Evolutionary conservation across 2,888 invertebrate genomes (phyloP), one percentile per base, ranked within the genome.

Genomic region (Julus scandinavius): DNA sequence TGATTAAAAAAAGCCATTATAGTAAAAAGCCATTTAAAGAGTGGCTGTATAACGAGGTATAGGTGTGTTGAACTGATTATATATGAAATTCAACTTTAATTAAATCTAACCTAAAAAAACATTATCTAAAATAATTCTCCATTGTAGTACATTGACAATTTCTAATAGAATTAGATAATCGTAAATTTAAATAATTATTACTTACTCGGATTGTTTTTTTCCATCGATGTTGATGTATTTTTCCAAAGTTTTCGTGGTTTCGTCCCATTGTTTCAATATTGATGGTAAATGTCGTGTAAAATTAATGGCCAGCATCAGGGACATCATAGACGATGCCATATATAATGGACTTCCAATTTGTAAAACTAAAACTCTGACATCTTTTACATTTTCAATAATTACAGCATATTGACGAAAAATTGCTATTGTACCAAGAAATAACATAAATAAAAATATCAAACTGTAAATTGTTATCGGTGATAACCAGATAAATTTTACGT

Each of bases 281-380:
- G 86, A 15, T 54, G 86, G 86, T n/a, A 49, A 54, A n/a, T 50
- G 86, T 4, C 86, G 50, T 7, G 86, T 20, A 20, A 86, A 54
- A 50, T 54, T 86, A 5, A 86, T 38, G 54, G 38, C 41, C 38
- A 50, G 29, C 86, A 86, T 40, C 15, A 54, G 7, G 1, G 86
- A 38, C 38, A 54, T 86, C 17, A 29, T 29, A 4, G 86, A 45
- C 0, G 45, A 50, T 5, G 50, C 17, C 17, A 49, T 20, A 20
- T 50, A 86, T 11, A 86, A 15, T 5, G 54, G n/a, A 38, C 40
- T 85, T 20, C 85, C 85, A 17, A 85, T n/a, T 41, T 41, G 4
- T 40, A 85, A n/a, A 49, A 85, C 85, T 15, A 85, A 17, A 17
- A 49, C 20, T 49, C 85, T 40, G 40, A 85, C 85, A 40, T 85